Conservation (phyloP, 2,797 vertebrate species). For the Argyrosomus regius region DNA sequence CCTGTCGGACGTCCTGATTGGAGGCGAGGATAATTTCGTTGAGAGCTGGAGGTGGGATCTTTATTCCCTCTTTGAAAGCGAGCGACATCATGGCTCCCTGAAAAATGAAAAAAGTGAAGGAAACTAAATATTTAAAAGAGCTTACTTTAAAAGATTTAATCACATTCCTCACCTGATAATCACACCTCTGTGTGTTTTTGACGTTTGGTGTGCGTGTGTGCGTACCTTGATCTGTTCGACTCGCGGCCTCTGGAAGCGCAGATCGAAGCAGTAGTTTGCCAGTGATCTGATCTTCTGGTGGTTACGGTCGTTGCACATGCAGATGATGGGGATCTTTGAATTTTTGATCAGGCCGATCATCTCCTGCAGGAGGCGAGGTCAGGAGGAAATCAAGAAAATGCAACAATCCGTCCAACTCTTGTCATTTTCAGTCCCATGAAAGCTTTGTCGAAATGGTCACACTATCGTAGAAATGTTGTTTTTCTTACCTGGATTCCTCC, state of each 20-base stretch:
- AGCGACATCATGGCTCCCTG: slow-evolving; percentile 98
- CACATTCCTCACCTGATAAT: too few relatives aligned
- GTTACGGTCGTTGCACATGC: slow-evolving; percentile 99
- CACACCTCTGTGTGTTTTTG: not conserved
- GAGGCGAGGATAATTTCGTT: slow-evolving; percentile 97
- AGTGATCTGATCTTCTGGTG: slow-evolving; percentile 96
- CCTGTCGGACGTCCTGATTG: slow-evolving; percentile 98
- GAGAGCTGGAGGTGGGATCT: slow-evolving; percentile 94
- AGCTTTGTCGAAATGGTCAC: not conserved
- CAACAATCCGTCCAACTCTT: not conserved
- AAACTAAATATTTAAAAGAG: not conserved
- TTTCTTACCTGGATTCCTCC: slow-evolving; percentile 95
- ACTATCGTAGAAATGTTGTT: not conserved
- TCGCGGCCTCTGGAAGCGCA: slow-evolving; percentile 96
- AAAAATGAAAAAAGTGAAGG: slow-evolving; percentile 7
- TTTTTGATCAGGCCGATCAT: slow-evolving; percentile 93
- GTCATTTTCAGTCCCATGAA: not conserved
- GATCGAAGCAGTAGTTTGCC: slow-evolving; percentile 95
- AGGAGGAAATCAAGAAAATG: not conserved
- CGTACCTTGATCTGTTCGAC: slow-evolving; percentile 97
- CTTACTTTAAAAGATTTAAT: not conserved
- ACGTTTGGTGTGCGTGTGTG: not conserved
- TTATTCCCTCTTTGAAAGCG: slow-evolving; percentile 96
- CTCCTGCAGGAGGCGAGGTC: slow-evolving; percentile 84
- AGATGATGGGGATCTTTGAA: slow-evolving; percentile 97